Percentiles rank a stretch among this genome's conserved stretches.
Conservation (phyloP, 2,113 vertebrate species). For the Muntiacus reevesi region DNA sequence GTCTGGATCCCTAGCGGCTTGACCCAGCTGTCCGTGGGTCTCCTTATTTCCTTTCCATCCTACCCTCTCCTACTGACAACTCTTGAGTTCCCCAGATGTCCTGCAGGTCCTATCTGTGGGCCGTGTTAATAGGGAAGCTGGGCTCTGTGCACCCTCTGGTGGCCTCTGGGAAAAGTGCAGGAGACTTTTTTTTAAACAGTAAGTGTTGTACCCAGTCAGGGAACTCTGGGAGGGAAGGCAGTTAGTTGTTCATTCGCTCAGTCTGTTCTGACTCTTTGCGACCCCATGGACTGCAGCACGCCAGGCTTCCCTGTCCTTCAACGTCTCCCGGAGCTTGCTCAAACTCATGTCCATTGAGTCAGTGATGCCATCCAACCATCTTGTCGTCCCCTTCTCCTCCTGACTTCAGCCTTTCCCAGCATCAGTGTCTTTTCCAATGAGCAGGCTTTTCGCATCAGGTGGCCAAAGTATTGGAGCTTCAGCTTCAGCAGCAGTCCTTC, state of each 20-base stretch:
- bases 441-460: not conserved
- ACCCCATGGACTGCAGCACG: not conserved
- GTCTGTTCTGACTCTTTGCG: not conserved
- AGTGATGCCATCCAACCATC: not conserved
- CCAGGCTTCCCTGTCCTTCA: not conserved
- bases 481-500: not conserved
- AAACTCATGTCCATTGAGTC: not conserved
- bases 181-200: not conserved
- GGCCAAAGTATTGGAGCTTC: not conserved
- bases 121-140: not conserved
- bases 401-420: not conserved
- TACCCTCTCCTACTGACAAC: not conserved
- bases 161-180: conserved; percentile 3
- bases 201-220: too few species aligned
- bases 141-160: conserved; percentile 54
- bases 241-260: not conserved
- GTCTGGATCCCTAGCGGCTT: not conserved
- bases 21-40: not conserved
- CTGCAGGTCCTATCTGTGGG: not conserved
- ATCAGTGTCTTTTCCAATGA: not conserved
- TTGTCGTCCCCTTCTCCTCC: not conserved
- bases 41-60: not conserved
- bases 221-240: not conserved
- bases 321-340: not conserved
- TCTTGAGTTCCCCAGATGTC: not conserved